Percentiles rank a stretch among this genome's conserved stretches.
These are phyloP conservation scores for Diaprepes abbreviatus DNA, from an alignment of 2,888 invertebrate species.

Conservation along the genomic window DNA sequence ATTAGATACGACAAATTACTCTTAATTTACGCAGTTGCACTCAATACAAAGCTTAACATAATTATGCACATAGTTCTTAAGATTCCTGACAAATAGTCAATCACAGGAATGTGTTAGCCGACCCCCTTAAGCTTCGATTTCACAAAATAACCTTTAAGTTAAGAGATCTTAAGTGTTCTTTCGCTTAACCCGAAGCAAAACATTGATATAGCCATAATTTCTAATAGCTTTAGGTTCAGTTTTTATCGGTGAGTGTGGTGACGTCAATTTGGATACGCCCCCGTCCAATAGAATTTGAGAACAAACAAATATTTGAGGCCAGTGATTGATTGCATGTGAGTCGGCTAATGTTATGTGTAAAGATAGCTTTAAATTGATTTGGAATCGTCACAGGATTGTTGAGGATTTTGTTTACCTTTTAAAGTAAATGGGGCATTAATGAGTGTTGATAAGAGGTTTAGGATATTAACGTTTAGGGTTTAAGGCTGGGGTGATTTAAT, in stretches of 20 bases:
- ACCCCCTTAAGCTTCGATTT: constrained; percentile 21
- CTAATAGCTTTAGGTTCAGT: constrained; percentile 54
- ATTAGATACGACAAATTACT: constrained; percentile 36
- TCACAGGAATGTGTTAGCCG: constrained; percentile 28
- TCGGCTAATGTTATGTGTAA: constrained; percentile 46
- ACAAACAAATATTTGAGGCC: constrained; percentile 59
- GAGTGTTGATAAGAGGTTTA: constrained; percentile 17
- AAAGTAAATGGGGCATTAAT: constrained; percentile 25
- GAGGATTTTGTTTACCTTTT: constrained; percentile 24
- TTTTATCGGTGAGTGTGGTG: constrained; percentile 47
- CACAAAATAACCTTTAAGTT: constrained; percentile 28
- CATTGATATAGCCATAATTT: constrained; percentile 31
- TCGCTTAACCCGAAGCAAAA: constrained; percentile 24
- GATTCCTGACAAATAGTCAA: constrained; percentile 52
- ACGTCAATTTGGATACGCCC: constrained; percentile 59
- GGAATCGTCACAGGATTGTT: constrained; percentile 19
- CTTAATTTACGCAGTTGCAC: constrained; percentile 49
- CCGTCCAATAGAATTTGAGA: constrained; percentile 59
- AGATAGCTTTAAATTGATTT: constrained; percentile 39
- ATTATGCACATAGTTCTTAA: constrained; percentile 56
- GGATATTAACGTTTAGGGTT: constrained; percentile 10
- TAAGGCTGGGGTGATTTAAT: constrained; percentile 2
- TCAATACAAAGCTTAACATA: constrained; percentile 55
- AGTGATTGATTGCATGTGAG: constrained; percentile 57
- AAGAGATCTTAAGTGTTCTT: constrained; percentile 32